Conservation (phyloP, 2,797 vertebrate species). For the Semaprochilodus insignis region DNA sequence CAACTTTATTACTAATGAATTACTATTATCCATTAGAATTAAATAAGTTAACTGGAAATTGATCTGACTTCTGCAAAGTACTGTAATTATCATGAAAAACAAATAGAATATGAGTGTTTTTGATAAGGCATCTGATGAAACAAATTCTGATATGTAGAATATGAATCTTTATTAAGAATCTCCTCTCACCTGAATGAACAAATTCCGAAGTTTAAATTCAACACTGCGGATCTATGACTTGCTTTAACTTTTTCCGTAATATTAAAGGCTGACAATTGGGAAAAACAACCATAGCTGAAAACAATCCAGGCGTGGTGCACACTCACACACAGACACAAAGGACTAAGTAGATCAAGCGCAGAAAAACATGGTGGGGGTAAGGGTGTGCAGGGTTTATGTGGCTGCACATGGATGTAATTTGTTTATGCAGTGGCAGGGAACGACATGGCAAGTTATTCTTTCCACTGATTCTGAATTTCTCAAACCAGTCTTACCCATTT, state of each 20-base stretch:
- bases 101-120: constrained; percentile 5
- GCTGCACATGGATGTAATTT: constrained; percentile 20
- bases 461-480: constrained; percentile 70
- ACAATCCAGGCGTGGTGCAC: background rate
- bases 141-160: background rate
- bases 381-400: constrained; percentile 7
- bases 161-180: background rate
- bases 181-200: background rate
- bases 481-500: constrained; percentile 31
- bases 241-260: background rate
- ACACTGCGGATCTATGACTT: background rate
- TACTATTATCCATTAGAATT: no score
- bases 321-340: background rate
- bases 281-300: background rate
- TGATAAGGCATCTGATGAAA: background rate
- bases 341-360: background rate
- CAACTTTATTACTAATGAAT: no score
- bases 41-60: no score
- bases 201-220: constrained; percentile 10
- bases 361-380: constrained; percentile 24
- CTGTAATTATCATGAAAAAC: background rate
- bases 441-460: constrained; percentile 72
- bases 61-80: no score
- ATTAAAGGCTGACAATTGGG: background rate
- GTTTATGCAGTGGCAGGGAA: constrained; percentile 37